Evolutionary conservation across 2,797 vertebrate genomes (phyloP), one percentile per base, ranked within the genome.

Genomic region (Trachops cirrhosus): DNA sequence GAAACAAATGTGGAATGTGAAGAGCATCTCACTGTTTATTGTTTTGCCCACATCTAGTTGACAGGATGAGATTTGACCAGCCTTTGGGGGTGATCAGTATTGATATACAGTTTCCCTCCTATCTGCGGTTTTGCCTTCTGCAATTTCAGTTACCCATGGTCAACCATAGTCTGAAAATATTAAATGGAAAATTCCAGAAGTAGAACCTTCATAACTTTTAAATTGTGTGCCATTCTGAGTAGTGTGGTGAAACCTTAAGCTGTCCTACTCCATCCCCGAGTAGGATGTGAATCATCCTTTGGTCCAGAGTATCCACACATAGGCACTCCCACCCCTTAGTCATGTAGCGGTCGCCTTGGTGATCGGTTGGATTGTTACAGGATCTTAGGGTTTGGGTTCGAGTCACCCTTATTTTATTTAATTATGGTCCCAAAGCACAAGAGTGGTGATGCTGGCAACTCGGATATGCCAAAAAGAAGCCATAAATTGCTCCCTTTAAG

Each of bases 261-360:
- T 7, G 0, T 34, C 21, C 59, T 10, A 7, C 21, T 34, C 32
- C 2, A 3, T 48, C 21, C 1, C 1, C 59, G 16, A 32, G 8
- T 22, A 32, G 8, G 21, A 26, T 1, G 8, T 67, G 59, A 67
- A 34, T 34, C 21, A 26, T 67, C 32, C 59, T 3, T 48, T 64
- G n/a, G 59, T 18, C 41, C 32, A 16, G 41, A 14, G 7, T 84
- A 2, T 67, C 7, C 32, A 48, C n/a, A 34, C 9, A 24, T 15
- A 75, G 32, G 46, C 7, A 64, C 29, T n/a, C 41, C 41, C 9
- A 3, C 21, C 80, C 32, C 4, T 34, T 48, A 24, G 12, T 26
- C 80, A 67, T 3, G 1, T 24, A 24, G 59, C 1, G 21, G 32
- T 9, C 0, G 0, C n/a, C 80, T 46, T n/a, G 32, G 32, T 22